Base-by-base conservation (phyloP, 2,113 vertebrate genomes). In the Corvus cornix region DNA sequence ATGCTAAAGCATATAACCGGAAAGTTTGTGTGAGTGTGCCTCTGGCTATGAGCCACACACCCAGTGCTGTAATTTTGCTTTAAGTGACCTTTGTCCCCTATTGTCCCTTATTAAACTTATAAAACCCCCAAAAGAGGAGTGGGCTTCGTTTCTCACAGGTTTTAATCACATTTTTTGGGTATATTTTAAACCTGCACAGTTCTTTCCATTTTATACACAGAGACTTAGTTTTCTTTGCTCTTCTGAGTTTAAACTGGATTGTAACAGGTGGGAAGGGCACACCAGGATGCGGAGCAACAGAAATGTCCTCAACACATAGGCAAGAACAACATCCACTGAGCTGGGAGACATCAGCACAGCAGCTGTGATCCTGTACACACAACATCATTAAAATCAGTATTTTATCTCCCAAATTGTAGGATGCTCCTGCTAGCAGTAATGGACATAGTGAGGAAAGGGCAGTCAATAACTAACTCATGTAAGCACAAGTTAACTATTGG, bases 361-460 rank as follows among this genome's bases (percentile, higher is more conserved):
- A 62, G 55, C 46, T 68, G 28, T 3, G 3, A 80, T 5, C 19
- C 27, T 35, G 13, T 27, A 51, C 12, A 26, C 7, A 67, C 41
- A 67, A 4, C 28, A 13, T 37, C 17, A 51, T 31, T 75, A 27
- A 78, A 91, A 78, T 15, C 1, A 0, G 16, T 27, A 28, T 56
- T 82, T 80, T 68, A 33, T 20, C 35, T 70, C 16, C 8, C 4
- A 3, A 11, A 27, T 2, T 22, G 39, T 4, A 55, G 0, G 2
- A 63, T 26, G 43, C 11, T 72, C 24, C 86, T 49, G 17, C 26
- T 11, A 46, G 48, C 43, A 62, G n/a, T 19, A 64, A 52, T 6
- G 0, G 39, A 44, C 33, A 31, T 2, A 41, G 39, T 41, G 39
- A 41, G 39, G 39, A 41, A 41, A 41, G 39, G 39, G 39, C 39